phyloP scores from a whole-genome alignment of 2,888 invertebrate genomes.

The Drosophila ustulata region DNA sequence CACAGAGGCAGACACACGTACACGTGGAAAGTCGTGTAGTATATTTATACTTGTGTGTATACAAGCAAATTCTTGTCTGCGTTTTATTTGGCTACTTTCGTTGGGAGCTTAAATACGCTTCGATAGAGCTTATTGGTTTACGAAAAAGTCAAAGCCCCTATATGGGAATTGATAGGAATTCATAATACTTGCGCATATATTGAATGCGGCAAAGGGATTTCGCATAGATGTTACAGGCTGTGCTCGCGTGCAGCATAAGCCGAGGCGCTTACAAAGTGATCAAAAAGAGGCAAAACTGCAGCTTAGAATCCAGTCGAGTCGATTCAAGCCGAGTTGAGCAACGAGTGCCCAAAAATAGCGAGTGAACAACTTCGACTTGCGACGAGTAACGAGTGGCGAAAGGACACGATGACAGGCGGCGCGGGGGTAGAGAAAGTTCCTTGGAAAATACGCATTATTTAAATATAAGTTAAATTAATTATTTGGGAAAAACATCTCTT shows the following conservation, averaged over 20 bases:
- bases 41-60: conserved; percentile 25
- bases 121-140: conserved; percentile 41
- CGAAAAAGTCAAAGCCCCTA: conserved; percentile 7
- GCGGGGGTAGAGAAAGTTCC: no score
- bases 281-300: background rate
- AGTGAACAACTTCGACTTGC: background rate
- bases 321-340: background rate
- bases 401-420: no score
- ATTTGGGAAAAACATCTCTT: no score
- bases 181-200: conserved; percentile 4
- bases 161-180: conserved; percentile 6
- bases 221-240: background rate
- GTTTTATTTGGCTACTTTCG: conserved; percentile 67
- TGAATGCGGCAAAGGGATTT: background rate
- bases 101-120: conserved; percentile 50
- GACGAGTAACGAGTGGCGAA: background rate
- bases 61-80: conserved; percentile 41
- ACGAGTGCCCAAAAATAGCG: background rate
- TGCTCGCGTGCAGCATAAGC: background rate
- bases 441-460: no score
- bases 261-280: background rate
- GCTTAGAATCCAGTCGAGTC: background rate
- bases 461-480: no score
- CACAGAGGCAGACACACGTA: conserved; percentile 15
- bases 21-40: background rate